Conservation (phyloP, 1,140 invertebrate species). For the Drosophila kepulauana region DNA sequence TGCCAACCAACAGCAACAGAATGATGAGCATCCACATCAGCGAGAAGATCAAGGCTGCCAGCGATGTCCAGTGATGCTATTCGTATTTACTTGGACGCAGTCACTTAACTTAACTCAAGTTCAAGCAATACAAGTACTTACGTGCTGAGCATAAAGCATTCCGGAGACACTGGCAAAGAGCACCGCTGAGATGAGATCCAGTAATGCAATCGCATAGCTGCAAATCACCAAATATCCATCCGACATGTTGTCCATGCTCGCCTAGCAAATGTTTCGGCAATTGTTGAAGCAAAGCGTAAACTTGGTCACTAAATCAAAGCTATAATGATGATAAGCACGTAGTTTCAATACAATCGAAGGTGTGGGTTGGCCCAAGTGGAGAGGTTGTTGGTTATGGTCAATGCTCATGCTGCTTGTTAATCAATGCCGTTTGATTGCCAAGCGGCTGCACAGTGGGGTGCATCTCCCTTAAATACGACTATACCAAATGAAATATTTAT, state of each 20-base stretch:
- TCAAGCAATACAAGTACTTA: slow-evolving; percentile 40
- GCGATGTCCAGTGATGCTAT: slow-evolving; percentile 52
- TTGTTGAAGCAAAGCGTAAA: slow-evolving; percentile 35
- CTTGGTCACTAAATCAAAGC: slow-evolving; percentile 77
- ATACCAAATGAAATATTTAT: neutral
- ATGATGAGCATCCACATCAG: slow-evolving; percentile 60
- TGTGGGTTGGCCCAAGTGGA: neutral
- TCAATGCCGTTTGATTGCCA: slow-evolving; percentile 78
- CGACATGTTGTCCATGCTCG: slow-evolving; percentile 35
- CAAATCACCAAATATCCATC: slow-evolving; percentile 69
- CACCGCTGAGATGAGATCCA: slow-evolving; percentile 66
- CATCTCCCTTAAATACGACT: neutral
- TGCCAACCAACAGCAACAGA: slow-evolving; percentile 36
- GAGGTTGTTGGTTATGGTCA: neutral
- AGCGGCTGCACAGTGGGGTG: slow-evolving; percentile 42
- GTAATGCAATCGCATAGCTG: slow-evolving; percentile 65
- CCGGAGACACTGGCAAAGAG: slow-evolving; percentile 65
- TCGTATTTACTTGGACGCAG: neutral
- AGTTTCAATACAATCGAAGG: slow-evolving; percentile 33
- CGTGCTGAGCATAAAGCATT: slow-evolving; percentile 54
- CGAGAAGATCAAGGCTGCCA: slow-evolving; percentile 58
- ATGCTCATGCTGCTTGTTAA: slow-evolving; percentile 60
- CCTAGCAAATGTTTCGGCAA: slow-evolving; percentile 47
- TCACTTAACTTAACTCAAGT: neutral
- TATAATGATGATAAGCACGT: slow-evolving; percentile 81